These are phyloP conservation scores for Tipula lateralis DNA, from an alignment of 2,888 invertebrate genomes.

Conservation along the genomic window DNA sequence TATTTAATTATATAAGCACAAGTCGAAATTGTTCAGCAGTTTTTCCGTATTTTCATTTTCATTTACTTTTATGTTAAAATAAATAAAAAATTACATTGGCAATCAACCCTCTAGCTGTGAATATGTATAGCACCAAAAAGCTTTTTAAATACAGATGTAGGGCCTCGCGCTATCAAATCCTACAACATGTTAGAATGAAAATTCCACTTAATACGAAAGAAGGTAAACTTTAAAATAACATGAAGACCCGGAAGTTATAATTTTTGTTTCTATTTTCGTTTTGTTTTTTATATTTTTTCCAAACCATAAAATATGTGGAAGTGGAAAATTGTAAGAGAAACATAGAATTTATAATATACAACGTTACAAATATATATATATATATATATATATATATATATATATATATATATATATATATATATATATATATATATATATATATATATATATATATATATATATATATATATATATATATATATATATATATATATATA, in stretches of 20 bases:
- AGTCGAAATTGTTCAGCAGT: background rate
- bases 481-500: background rate
- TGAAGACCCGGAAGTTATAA: background rate
- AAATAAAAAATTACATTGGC: background rate
- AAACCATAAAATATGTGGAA: background rate
- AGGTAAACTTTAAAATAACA: conserved; percentile 2
- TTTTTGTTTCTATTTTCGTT: conserved; percentile 3
- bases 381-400: too few species aligned
- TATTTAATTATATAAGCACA: background rate
- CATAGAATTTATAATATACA: too few species aligned
- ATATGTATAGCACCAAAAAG: background rate
- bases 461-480: background rate
- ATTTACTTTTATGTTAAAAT: background rate
- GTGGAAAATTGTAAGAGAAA: background rate
- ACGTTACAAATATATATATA: too few species aligned
- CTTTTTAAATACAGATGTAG: background rate
- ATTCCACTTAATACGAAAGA: background rate
- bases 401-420: too few species aligned
- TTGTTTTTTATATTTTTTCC: background rate
- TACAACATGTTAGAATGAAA: background rate
- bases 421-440: background rate
- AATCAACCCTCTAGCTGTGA: background rate
- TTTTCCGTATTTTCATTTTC: background rate
- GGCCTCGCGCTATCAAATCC: background rate
- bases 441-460: background rate